Base-by-base conservation (phyloP, 23 tunicate species). In the Botrylloides violaceus region DNA sequence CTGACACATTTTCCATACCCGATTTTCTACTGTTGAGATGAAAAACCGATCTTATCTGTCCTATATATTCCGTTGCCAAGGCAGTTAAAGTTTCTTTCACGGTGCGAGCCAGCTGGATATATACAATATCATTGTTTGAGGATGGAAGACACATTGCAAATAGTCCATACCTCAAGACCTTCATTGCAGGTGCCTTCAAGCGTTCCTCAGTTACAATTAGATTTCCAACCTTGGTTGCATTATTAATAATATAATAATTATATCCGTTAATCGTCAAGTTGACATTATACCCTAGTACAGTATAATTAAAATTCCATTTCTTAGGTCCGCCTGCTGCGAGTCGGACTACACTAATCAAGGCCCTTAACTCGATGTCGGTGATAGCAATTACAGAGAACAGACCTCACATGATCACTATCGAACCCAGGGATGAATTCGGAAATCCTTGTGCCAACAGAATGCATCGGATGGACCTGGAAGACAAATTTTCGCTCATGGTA, bases 121-220 rank as follows among this genome's bases (percentile, higher is more conserved):
- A 86, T 61, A 61, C 66, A 30, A 75, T 86, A 47, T 31, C 77
- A 32, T 49, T 86, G 30, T 21, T 64, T 12, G 66, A 80, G 6
- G 84, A 73, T 28, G 73, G 39, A 1, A 27, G 34, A 22, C 65
- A 34, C 4, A 75, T 86, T 22, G 35, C 55, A 1, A 23, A 43
- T n/a, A 80, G 94, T 61, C 94, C 94, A 1, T 75, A 68, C 34
- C 58, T 18, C 4, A 79, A 75, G 49, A 43, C 22, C 0, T 86
- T 86, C 39, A 66, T 62, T 23, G 84, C 94, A 56, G 94, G 94
- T 86, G 2, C 15, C n/a, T n/a, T n/a, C n/a, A n/a, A n/a, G n/a
- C n/a, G n/a, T n/a, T n/a, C n/a, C n/a, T n/a, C n/a, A n/a, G n/a
- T n/a, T n/a, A n/a, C n/a, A n/a, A n/a, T n/a, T n/a, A n/a, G n/a